A percentile compares a stretch with the other conserved stretches of the same genome.
Conservation (phyloP, 2,888 invertebrate species). For the Lypha dubia region DNA sequence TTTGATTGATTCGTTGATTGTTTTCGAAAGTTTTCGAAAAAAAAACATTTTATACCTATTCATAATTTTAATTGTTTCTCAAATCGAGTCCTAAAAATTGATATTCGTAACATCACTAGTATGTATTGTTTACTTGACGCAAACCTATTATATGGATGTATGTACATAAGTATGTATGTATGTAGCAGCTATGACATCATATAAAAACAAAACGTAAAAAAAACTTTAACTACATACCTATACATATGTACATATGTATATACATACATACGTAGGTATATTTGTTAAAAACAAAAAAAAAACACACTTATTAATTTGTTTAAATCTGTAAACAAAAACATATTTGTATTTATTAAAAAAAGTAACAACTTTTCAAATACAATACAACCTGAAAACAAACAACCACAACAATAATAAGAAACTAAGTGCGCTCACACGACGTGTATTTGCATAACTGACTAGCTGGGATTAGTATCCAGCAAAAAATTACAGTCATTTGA, state of each 20-base stretch:
- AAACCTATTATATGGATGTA: too few species aligned
- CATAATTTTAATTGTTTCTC: too few species aligned
- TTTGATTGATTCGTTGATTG: too few species aligned
- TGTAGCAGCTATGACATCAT: slow-evolving; percentile 37
- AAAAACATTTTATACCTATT: too few species aligned
- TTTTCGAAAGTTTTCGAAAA: too few species aligned
- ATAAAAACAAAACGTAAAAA: slow-evolving; percentile 1
- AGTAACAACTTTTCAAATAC: not conserved
- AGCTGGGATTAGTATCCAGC: too few species aligned
- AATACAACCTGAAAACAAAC: not conserved
- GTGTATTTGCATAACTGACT: not conserved
- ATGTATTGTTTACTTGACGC: too few species aligned
- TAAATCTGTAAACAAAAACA: too few species aligned
- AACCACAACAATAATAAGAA: not conserved
- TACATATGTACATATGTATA: not conserved
- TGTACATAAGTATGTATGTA: not conserved
- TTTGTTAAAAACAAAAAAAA: not conserved
- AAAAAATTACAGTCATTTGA: too few species aligned
- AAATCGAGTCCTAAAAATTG: too few species aligned
- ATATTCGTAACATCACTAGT: too few species aligned
- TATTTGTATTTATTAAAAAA: not conserved
- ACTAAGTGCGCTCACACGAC: not conserved
- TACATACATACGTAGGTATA: not conserved
- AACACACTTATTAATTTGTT: not conserved
- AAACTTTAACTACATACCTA: not conserved